Base-by-base conservation (phyloP, 2,888 invertebrate genomes). In the Agrotis clavis region DNA sequence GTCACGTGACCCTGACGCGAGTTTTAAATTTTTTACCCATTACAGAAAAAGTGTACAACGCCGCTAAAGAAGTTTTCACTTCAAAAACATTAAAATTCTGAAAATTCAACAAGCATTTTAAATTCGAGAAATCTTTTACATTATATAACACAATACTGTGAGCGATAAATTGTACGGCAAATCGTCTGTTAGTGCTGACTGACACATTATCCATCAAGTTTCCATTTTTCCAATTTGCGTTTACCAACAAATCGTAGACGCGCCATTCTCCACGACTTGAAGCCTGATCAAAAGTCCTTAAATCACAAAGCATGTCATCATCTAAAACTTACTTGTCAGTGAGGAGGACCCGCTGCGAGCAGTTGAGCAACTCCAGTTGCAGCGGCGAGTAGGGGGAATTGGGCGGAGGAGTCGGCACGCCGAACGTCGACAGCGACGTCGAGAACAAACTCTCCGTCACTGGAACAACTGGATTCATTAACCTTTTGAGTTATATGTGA, bases 371-470 rank as follows among this genome's bases (percentile, higher is more conserved):
- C 88, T 97, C 97, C 81, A 97, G 93, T 92, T 97, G 97, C 84
- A 97, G 95, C 80, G 97, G 97, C 59, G 97, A 97, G 84, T 97
- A 97, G 1, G 97, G 97, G 60, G 97, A 97, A 93, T 97, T 97
- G 30, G 97, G 97, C 68, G 97, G 97, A 74, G 97, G 97, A 65
- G 97, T 97, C 79, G 97, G 97, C 90, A 97, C 97, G 59, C 97
- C 97, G 92, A 97, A 97, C 67, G 97, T 96, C 83, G 97, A 97
- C 79, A 97, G 96, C 60, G 97, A 97, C 48, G 97, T 96, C 60
- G 97, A 97, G 94, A 97, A 97, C 86, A 97, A 92, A 84, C 97
- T 97, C 94, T 97, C 97, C 91, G 97, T 97, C 94, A 97, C 97
- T 97, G 95, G 75, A 82, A 90, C 89, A 89, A 87, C 72, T 74